Evolutionary conservation across 2,797 vertebrate genomes (phyloP), one percentile per base, ranked within the genome.

Genomic region (Scolopax rusticola): DNA sequence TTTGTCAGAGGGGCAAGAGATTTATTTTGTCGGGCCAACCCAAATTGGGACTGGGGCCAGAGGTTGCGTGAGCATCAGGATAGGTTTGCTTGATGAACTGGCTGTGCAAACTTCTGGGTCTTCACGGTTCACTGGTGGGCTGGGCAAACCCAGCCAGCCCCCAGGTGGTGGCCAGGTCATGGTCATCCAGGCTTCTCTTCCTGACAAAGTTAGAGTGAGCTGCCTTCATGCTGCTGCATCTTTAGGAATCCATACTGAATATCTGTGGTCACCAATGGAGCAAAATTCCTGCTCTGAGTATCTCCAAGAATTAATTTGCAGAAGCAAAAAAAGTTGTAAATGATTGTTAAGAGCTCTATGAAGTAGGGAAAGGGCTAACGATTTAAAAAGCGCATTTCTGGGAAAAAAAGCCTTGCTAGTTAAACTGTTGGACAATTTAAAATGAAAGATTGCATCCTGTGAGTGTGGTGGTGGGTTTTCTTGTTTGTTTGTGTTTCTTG

Each of bases 121-220:
- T 36, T 67, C 17, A 3, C 28, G 9, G 59, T 20, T 10, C 15
- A 3, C 15, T 5, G 25, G 12, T 13, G 21, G 48, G 43, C 28
- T 68, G 9, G 11, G 43, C 61, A 48, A 15, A 25, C 20, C 38
- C 56, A 20, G 9, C 23, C 53, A n/a, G 40, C 65, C 17, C 5
- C 1, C 19, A 4, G 4, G 40, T 0, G 7, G 15, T 32, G 65
- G 54, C 60, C 10, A 3, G 24, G 45, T 25, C n/a, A 1, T 4
- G 4, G 53, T 17, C 41, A 20, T 3, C 56, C 1, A 2, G 21
- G 36, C 60, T 61, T 25, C 30, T 54, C 27, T 10, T 48, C 21
- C 1, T 0, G 1, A 2, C 59, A 40, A 10, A 40, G 56, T 20
- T 33, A 27, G 33, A 33, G 33, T 30, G 56, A 59, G 54, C 54